phyloP scores from a whole-genome alignment of 2,113 vertebrate genomes.

The Bombycilla garrulus region DNA sequence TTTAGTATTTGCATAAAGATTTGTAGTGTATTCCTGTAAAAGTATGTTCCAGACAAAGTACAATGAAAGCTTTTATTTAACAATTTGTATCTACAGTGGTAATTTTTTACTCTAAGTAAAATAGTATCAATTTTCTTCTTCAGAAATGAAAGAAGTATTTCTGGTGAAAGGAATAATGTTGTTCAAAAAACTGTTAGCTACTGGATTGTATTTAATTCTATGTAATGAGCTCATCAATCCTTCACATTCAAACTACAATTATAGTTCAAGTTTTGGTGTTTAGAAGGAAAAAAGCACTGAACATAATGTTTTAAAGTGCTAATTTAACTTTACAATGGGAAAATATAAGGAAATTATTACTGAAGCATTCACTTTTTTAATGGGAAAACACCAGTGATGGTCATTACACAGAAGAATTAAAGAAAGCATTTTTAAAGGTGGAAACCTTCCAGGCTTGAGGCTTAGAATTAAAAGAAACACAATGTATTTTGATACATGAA shows the following conservation, averaged over 20 bases:
- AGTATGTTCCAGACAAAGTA: neutral
- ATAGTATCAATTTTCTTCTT: neutral
- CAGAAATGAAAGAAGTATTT: neutral
- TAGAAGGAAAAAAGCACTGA: neutral
- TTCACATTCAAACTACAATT: neutral
- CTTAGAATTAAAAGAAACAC: neutral
- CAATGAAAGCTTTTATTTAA: neutral
- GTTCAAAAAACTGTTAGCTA: neutral
- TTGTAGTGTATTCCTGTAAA: neutral
- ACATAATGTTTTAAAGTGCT: neutral
- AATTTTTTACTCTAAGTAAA: neutral
- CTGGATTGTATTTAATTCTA: neutral
- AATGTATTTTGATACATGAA: neutral
- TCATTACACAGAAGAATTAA: neutral
- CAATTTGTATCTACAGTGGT: neutral
- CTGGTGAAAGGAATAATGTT: neutral
- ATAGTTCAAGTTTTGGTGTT: neutral
- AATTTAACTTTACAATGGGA: neutral
- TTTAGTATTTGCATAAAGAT: neutral
- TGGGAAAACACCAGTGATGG: neutral
- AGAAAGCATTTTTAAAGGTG: neutral
- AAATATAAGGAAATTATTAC: neutral
- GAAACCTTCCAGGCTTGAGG: neutral
- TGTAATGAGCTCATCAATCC: neutral
- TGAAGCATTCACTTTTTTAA: neutral